Percentiles rank a stretch among this genome's conserved stretches.
phyloP scores from a whole-genome alignment of 2,113 vertebrate genomes.

The Clupea harengus region DNA sequence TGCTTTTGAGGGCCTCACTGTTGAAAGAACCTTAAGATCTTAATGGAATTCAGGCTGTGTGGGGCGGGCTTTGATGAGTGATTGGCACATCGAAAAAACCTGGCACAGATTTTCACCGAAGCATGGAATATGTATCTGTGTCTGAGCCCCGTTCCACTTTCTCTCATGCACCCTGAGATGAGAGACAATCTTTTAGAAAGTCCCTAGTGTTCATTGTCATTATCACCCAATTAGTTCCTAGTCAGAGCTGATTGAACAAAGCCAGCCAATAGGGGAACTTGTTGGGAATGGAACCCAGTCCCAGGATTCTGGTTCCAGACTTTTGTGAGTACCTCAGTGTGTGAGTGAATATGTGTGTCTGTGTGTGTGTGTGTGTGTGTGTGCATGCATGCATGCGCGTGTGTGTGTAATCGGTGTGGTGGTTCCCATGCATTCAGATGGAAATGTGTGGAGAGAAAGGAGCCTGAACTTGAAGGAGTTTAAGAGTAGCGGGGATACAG shows the following conservation, averaged over 20 bases:
- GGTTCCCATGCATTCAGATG: constrained; percentile 74
- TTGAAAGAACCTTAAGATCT: constrained; percentile 43
- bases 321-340: constrained; percentile 45
- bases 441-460: constrained; percentile 65
- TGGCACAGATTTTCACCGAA: constrained; percentile 41
- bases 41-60: constrained; percentile 57
- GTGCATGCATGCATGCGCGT: constrained; percentile 19
- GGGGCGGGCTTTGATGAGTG: constrained; percentile 43
- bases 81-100: constrained; percentile 52
- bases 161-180: background rate
- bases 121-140: background rate
- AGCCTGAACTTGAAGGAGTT: constrained; percentile 39
- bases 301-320: constrained; percentile 56
- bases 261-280: background rate
- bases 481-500: background rate
- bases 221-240: background rate
- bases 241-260: background rate
- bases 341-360: background rate
- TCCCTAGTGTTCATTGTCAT: background rate
- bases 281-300: background rate
- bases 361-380: constrained; percentile 18
- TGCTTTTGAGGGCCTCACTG: background rate
- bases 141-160: background rate
- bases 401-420: constrained; percentile 49
- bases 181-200: background rate